These are phyloP conservation scores for Thecophora atra DNA, from an alignment of 2,888 invertebrate species.

Conservation along the genomic window DNA sequence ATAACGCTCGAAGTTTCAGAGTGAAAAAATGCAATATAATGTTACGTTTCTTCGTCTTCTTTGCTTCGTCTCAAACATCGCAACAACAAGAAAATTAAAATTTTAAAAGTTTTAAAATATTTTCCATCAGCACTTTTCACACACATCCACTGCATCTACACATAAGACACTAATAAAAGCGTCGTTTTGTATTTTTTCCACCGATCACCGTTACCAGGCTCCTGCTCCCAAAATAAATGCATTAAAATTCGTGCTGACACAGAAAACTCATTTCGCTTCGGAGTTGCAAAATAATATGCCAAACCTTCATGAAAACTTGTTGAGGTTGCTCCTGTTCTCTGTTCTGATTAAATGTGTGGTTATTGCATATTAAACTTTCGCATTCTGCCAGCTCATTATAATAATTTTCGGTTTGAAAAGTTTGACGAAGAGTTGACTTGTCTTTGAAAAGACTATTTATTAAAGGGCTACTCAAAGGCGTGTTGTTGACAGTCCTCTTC, in stretches of 20 bases:
- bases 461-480: conserved; percentile 13
- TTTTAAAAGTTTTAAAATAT: background rate
- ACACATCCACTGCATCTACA: too few relatives aligned
- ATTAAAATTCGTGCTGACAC: conserved; percentile 13
- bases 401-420: background rate
- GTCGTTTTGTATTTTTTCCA: background rate
- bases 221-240: conserved; percentile 11
- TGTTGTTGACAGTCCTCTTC: too few relatives aligned
- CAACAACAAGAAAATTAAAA: too few relatives aligned
- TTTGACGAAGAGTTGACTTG: background rate
- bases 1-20: too few relatives aligned
- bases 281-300: conserved; percentile 3
- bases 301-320: background rate
- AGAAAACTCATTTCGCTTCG: conserved; percentile 23
- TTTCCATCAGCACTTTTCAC: background rate
- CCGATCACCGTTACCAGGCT: background rate
- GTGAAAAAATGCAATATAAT: too few relatives aligned
- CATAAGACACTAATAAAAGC: conserved; percentile 5
- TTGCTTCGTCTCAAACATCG: too few relatives aligned
- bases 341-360: too few relatives aligned
- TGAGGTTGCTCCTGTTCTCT: background rate
- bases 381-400: conserved; percentile 26
- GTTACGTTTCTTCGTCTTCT: too few relatives aligned
- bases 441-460: conserved; percentile 13
- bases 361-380: background rate